These are phyloP conservation scores for Zhuqinia jingwanae DNA, from an alignment of 2,888 invertebrate genomes.

Conservation along the genomic window DNA sequence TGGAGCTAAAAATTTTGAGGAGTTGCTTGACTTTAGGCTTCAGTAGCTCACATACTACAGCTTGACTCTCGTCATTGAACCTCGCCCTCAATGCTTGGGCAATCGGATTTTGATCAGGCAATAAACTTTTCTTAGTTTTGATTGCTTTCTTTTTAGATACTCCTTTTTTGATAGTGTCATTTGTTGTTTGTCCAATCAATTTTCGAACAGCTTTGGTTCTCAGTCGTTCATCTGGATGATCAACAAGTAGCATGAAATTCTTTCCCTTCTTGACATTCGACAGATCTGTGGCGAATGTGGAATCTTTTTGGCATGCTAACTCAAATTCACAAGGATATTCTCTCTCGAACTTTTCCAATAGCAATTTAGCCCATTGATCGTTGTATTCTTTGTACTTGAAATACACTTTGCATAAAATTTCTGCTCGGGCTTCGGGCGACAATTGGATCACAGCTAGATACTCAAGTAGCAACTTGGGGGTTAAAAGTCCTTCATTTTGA, in stretches of 20 bases:
- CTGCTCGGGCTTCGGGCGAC: conserved; percentile 69
- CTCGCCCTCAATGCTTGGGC: conserved; percentile 85
- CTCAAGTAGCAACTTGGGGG: conserved; percentile 52
- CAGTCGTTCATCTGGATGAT: conserved; percentile 86
- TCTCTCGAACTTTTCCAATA: conserved; percentile 85
- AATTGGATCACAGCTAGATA: conserved; percentile 69
- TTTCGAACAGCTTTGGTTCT: conserved; percentile 86
- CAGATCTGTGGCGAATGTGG: conserved; percentile 79
- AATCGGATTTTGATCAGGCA: conserved; percentile 83
- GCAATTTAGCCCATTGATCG: conserved; percentile 83
- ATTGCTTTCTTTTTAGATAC: conserved; percentile 48
- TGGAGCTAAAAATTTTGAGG: conserved; percentile 82
- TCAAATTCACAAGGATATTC: conserved; percentile 89
- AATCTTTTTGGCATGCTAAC: conserved; percentile 84
- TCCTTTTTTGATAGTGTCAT: conserved; percentile 3
- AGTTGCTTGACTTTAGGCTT: conserved; percentile 81
- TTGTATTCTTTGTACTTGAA: conserved; percentile 49
- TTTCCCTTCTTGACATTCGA: conserved; percentile 79
- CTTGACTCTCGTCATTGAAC: conserved; percentile 86
- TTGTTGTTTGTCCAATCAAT: conserved; percentile 81
- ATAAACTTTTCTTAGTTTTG: conserved; percentile 37
- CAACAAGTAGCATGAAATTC: conserved; percentile 86
- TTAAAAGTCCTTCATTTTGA: conserved; percentile 6
- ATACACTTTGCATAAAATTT: conserved; percentile 72
- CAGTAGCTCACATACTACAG: conserved; percentile 84